Evolutionary conservation across 64 coral and sea anemone species (phyloP).

Genomic region (Catalaphyllia jardinei): DNA sequence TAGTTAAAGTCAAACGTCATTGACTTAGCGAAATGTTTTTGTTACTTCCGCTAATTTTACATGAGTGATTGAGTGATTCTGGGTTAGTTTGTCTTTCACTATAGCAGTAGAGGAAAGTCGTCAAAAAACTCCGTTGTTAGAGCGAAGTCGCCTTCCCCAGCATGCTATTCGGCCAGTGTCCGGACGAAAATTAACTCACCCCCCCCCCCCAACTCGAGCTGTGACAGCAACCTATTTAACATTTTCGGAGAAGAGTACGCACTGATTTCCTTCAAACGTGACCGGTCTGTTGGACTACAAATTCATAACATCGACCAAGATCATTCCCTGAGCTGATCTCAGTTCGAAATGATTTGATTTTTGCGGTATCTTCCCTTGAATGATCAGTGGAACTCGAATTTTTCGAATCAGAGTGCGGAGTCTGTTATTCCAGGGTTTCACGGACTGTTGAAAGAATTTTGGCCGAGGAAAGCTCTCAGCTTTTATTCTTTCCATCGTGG

Average conservation of each 20-base stretch:
- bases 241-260: slow-evolving; percentile 3
- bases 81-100: not conserved
- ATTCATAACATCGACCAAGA: not conserved
- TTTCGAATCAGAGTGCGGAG: not conserved
- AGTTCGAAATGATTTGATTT: slow-evolving; percentile 12
- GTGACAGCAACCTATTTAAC: not conserved
- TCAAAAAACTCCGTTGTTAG: not conserved
- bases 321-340: not conserved
- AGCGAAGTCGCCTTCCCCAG: not conserved
- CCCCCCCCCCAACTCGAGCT: not conserved
- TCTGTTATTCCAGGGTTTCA: not conserved
- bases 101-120: not conserved
- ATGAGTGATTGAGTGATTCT: not conserved
- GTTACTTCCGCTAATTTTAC: not conserved
- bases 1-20: slow-evolving; percentile 17
- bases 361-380: not conserved
- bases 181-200: not conserved
- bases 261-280: slow-evolving; percentile 35
- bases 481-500: not conserved
- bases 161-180: slow-evolving; percentile 3
- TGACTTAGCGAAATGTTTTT: not conserved
- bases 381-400: not conserved
- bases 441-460: slow-evolving; percentile 7
- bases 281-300: slow-evolving; percentile 7
- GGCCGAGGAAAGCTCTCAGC: not conserved